Conservation (phyloP, 2,113 vertebrate species). For the Cettia cetti region DNA sequence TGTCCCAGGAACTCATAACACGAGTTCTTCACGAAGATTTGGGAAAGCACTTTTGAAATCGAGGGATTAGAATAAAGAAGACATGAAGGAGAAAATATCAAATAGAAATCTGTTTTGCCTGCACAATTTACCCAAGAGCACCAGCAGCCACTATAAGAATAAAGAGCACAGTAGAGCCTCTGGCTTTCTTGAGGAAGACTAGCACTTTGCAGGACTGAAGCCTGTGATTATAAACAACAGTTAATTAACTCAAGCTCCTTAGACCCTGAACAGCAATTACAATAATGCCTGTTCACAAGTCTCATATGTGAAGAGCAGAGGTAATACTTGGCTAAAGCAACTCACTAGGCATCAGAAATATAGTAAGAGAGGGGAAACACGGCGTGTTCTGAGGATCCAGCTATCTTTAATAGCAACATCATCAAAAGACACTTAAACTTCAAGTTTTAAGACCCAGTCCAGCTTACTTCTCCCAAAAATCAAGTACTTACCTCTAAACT, state of each 20-base stretch:
- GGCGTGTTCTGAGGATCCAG: background rate
- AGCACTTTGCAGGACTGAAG: background rate
- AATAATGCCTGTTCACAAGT: background rate
- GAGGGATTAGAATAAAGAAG: background rate
- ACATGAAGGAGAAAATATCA: background rate
- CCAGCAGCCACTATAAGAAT: background rate
- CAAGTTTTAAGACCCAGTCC: background rate
- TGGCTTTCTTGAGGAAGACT: background rate
- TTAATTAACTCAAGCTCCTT: background rate
- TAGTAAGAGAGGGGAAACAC: fast-evolving
- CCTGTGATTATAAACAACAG: conserved; percentile 1
- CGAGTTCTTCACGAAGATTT: background rate
- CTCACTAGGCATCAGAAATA: background rate
- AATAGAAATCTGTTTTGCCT: background rate
- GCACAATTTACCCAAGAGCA: background rate
- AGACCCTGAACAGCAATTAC: background rate
- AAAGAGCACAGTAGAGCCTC: background rate
- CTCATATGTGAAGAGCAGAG: background rate
- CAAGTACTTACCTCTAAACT: background rate
- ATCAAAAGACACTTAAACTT: background rate
- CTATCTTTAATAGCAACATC: background rate
- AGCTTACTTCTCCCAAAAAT: background rate
- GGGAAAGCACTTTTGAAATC: background rate
- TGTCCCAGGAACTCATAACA: background rate
- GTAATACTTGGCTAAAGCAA: background rate